Evolutionary conservation across 2,113 vertebrate species (phyloP).

Genomic region (Salvelinus namaycush): DNA sequence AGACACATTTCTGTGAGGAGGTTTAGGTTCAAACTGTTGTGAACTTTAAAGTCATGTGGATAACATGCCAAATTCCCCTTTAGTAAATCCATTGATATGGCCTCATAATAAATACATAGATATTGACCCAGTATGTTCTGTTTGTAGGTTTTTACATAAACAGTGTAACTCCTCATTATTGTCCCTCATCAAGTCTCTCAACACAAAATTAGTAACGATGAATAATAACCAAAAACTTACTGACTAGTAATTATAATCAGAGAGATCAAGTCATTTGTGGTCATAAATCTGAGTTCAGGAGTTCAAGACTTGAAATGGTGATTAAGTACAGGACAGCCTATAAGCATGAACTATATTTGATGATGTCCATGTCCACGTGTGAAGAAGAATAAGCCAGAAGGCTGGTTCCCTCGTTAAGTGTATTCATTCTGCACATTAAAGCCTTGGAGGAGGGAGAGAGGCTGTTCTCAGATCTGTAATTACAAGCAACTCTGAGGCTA

Average conservation of each 20-base stretch:
- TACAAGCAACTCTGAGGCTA: slow-evolving; percentile 63
- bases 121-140: not conserved
- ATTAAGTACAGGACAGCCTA: not conserved
- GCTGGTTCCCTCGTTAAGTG: slow-evolving; percentile 36
- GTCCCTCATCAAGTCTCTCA: no score
- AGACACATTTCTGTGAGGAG: not conserved
- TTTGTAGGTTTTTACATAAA: not conserved
- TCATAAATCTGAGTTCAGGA: not conserved
- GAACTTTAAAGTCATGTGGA: no score
- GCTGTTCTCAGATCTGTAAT: slow-evolving; percentile 63
- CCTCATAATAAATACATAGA: not conserved
- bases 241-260: no score
- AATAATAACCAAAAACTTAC: no score
- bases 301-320: slow-evolving; percentile 43
- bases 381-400: slow-evolving; percentile 37
- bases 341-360: slow-evolving; percentile 19
- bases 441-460: slow-evolving; percentile 60
- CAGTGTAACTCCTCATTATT: not conserved
- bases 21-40: not conserved
- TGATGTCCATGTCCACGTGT: slow-evolving; percentile 44
- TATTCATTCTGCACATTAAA: slow-evolving; percentile 65
- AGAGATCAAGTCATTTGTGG: not conserved
- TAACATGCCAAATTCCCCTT: no score
- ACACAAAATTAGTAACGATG: no score
- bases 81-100: no score